Evolutionary conservation across 2,888 invertebrate genomes (phyloP).

Genomic region (Biston stratarius): DNA sequence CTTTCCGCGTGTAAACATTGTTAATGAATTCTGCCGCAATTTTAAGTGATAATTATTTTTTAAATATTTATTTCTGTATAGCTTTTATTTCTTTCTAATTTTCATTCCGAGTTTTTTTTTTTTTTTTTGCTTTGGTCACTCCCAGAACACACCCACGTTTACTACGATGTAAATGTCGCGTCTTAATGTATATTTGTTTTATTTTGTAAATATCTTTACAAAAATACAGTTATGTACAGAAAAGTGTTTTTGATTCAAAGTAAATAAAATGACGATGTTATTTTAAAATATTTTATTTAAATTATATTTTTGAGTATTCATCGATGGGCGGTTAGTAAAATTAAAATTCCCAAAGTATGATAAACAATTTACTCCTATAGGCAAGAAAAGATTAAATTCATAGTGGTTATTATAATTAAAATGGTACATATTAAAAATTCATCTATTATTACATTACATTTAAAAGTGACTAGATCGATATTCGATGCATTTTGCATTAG

Average conservation of each 20-base stretch:
- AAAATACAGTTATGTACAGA: slow-evolving; percentile 54
- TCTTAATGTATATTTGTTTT: slow-evolving; percentile 74
- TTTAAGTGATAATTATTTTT: slow-evolving; percentile 57
- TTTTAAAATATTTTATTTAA: slow-evolving; percentile 34
- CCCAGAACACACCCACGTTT: slow-evolving; percentile 64
- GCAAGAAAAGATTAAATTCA: slow-evolving; percentile 2
- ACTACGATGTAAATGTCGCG: slow-evolving; percentile 62
- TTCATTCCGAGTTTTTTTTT: slow-evolving; percentile 66
- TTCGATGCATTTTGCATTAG: slow-evolving; percentile 10
- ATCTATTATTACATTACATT: background rate
- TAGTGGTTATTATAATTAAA: slow-evolving; percentile 8
- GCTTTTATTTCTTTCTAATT: slow-evolving; percentile 41
- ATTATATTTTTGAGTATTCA: slow-evolving; percentile 32
- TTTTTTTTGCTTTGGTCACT: slow-evolving; percentile 48
- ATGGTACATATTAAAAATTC: background rate
- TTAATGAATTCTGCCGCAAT: slow-evolving; percentile 48
- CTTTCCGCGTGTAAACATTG: slow-evolving; percentile 27
- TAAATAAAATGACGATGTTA: slow-evolving; percentile 34
- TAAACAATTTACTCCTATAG: background rate
- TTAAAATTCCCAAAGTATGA: background rate
- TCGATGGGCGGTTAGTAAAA: background rate
- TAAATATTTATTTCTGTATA: slow-evolving; percentile 50
- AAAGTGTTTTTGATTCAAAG: slow-evolving; percentile 30
- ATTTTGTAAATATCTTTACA: slow-evolving; percentile 78
- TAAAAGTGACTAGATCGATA: slow-evolving; percentile 20